Evolutionary conservation across 2,888 invertebrate genomes (phyloP).

Genomic region (Hipparchia sbordonii): DNA sequence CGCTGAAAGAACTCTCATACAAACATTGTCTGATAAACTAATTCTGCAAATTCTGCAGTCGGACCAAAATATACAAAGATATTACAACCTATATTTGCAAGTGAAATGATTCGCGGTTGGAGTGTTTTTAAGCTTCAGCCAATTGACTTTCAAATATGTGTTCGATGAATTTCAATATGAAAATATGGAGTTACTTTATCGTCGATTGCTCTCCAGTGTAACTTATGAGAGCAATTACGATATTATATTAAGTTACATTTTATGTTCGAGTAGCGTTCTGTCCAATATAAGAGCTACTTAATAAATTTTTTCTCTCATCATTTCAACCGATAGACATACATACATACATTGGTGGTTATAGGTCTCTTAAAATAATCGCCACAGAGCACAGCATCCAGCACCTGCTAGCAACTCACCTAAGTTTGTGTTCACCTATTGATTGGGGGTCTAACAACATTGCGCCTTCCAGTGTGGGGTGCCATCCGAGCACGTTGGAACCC

Average conservation of each 20-base stretch:
- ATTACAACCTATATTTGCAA: conserved; percentile 19
- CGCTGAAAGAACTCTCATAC: neutral
- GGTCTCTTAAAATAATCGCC: no score
- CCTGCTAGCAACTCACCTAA: no score
- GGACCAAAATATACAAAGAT: neutral
- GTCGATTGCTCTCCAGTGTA: neutral
- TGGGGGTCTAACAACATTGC: no score
- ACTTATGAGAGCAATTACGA: neutral
- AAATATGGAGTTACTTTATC: conserved; percentile 8
- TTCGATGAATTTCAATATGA: conserved; percentile 25
- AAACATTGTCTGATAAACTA: neutral
- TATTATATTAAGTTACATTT: neutral
- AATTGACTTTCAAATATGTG: conserved; percentile 27
- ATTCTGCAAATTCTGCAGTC: neutral
- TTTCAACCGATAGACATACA: no score
- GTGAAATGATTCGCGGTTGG: conserved; percentile 17
- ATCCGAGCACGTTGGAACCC: no score
- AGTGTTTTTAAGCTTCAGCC: conserved; percentile 23
- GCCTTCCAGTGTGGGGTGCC: no score
- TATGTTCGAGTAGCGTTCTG: no score
- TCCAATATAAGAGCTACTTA: no score
- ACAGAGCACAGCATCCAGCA: no score
- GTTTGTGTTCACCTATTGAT: no score
- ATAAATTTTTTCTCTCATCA: no score
- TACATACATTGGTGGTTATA: no score